These are phyloP conservation scores for Phalacrocorax carbo DNA, from an alignment of 2,113 vertebrate species.

Conservation along the genomic window DNA sequence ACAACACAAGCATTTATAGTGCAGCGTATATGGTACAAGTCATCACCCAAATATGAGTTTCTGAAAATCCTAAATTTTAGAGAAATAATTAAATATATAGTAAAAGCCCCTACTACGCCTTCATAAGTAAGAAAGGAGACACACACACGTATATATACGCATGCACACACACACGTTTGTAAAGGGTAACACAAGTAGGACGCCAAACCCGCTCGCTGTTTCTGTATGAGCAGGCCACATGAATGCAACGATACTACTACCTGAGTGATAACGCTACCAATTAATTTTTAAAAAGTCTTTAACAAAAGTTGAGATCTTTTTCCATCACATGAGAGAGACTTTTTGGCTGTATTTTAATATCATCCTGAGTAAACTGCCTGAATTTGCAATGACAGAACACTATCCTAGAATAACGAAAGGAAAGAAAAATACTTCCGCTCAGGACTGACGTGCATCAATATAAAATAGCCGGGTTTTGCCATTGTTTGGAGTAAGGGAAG, in stretches of 20 bases:
- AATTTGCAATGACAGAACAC: not conserved
- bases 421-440: not conserved
- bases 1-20: not conserved
- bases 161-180: not conserved
- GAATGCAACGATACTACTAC: not conserved
- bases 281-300: not conserved
- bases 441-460: not conserved
- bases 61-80: not conserved
- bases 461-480: not conserved
- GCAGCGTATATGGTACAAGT: no score
- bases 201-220: not conserved
- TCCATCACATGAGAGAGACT: not conserved
- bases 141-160: not conserved
- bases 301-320: not conserved
- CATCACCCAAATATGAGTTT: not conserved
- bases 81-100: not conserved
- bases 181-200: not conserved
- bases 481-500: not conserved
- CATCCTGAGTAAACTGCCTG: not conserved
- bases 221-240: not conserved
- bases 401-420: not conserved
- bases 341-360: not conserved
- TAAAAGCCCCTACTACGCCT: not conserved
- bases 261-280: not conserved
- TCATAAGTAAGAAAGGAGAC: not conserved